These are phyloP conservation scores for Callosobruchus maculatus DNA, from an alignment of 2,888 invertebrate species.

Conservation along the genomic window DNA sequence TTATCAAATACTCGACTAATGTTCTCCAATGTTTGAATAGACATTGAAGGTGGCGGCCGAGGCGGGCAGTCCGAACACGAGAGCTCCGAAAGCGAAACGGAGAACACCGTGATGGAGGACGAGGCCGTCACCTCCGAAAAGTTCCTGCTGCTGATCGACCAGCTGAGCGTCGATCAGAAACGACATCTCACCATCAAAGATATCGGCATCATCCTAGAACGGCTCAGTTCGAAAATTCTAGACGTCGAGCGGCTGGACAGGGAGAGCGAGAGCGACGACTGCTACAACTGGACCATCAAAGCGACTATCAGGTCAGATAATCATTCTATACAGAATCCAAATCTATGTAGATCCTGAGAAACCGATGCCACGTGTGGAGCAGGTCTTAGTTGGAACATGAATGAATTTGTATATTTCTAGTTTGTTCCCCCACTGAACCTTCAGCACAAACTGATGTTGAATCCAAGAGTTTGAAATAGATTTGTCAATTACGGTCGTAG, in stretches of 20 bases:
- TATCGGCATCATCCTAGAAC: constrained; percentile 90
- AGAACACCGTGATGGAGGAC: constrained; percentile 90
- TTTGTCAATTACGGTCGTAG: no score
- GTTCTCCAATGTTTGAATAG: neutral
- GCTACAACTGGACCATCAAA: constrained; percentile 96
- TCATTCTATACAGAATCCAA: no score
- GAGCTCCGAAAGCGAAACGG: constrained; percentile 89
- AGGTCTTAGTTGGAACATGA: no score
- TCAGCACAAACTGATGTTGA: no score
- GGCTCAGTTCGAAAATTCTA: constrained; percentile 87
- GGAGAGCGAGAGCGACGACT: constrained; percentile 89
- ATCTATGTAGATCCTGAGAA: no score
- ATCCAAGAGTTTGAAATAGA: no score
- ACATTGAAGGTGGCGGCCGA: constrained; percentile 52
- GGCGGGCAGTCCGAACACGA: constrained; percentile 64
- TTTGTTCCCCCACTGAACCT: no score
- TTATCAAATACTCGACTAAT: no score
- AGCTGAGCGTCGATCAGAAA: constrained; percentile 88
- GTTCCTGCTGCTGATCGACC: constrained; percentile 89
- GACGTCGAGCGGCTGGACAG: constrained; percentile 90
- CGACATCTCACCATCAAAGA: constrained; percentile 90
- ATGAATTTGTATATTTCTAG: no score
- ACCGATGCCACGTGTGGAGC: no score
- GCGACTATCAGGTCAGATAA: constrained; percentile 71
- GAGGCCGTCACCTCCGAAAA: constrained; percentile 86